Conservation (phyloP, 2,888 invertebrate species). For the Tenthredo livida region DNA sequence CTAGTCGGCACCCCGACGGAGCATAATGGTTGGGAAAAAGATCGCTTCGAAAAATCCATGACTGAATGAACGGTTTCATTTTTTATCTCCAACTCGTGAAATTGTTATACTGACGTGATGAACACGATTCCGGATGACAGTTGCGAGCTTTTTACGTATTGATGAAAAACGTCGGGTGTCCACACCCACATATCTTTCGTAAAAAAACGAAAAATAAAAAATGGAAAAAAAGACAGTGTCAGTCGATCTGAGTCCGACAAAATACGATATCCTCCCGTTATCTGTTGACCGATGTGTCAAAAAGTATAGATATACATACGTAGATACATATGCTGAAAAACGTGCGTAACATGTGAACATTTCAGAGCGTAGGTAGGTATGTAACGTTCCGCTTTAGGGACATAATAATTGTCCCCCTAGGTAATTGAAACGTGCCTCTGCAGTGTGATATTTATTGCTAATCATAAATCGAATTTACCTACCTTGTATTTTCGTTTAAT, state of each 20-base stretch:
- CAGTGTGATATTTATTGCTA: constrained; percentile 66
- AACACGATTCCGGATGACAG: not conserved
- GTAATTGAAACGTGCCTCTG: constrained; percentile 69
- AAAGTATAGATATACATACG: not conserved
- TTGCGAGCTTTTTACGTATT: not conserved
- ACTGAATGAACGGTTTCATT: not conserved
- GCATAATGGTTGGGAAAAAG: not conserved
- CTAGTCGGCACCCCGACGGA: not conserved
- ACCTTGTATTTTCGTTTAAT: constrained; percentile 64
- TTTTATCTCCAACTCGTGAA: not conserved
- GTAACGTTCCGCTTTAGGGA: not conserved
- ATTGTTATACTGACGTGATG: not conserved
- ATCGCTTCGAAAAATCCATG: not conserved
- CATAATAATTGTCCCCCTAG: constrained; percentile 3
- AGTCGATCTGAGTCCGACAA: not conserved
- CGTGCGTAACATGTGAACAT: not conserved
- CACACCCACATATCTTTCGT: not conserved
- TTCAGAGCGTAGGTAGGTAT: not conserved
- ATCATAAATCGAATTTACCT: constrained; percentile 69
- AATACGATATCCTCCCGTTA: not conserved
- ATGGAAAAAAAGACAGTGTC: not conserved
- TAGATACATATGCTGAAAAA: too few relatives aligned
- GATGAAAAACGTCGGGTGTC: not conserved
- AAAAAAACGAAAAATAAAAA: not conserved
- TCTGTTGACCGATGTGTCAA: constrained; percentile 9